Conservation (phyloP, 1,140 invertebrate genomes). For the Drosophila pseudoobscura region DNA sequence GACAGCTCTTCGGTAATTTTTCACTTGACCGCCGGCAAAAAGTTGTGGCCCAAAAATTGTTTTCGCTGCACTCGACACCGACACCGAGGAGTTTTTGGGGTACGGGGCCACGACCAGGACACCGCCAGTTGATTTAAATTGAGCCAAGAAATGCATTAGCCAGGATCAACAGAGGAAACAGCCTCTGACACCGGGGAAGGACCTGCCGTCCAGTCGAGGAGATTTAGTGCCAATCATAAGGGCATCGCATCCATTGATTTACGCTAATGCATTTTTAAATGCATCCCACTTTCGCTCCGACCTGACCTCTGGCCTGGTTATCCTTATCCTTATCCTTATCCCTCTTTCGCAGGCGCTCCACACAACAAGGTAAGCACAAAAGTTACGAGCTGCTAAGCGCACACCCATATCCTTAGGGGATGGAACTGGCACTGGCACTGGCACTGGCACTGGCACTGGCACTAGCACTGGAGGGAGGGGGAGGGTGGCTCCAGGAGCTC, state of each 20-base stretch:
- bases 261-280: slow-evolving; percentile 73
- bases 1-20: slow-evolving; percentile 16
- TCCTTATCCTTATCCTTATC: no score
- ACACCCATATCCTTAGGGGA: slow-evolving; percentile 8
- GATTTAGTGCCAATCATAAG: slow-evolving; percentile 68
- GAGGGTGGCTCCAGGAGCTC: not conserved
- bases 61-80: slow-evolving; percentile 25
- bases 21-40: slow-evolving; percentile 29
- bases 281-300: slow-evolving; percentile 9
- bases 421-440: slow-evolving; percentile 5
- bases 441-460: no score
- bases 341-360: no score
- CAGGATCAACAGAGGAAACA: slow-evolving; percentile 5
- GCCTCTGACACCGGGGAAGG: slow-evolving; percentile 22
- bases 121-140: not conserved
- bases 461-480: no score
- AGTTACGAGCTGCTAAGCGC: slow-evolving; percentile 48
- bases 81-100: not conserved
- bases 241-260: slow-evolving; percentile 61
- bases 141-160: slow-evolving; percentile 42
- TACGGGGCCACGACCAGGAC: no score
- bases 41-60: slow-evolving; percentile 19
- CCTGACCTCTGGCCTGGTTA: not conserved
- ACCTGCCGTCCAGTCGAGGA: not conserved
- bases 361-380: slow-evolving; percentile 42